Conservation (phyloP, 1,140 invertebrate species). For the Teleogryllus occipitalis region DNA sequence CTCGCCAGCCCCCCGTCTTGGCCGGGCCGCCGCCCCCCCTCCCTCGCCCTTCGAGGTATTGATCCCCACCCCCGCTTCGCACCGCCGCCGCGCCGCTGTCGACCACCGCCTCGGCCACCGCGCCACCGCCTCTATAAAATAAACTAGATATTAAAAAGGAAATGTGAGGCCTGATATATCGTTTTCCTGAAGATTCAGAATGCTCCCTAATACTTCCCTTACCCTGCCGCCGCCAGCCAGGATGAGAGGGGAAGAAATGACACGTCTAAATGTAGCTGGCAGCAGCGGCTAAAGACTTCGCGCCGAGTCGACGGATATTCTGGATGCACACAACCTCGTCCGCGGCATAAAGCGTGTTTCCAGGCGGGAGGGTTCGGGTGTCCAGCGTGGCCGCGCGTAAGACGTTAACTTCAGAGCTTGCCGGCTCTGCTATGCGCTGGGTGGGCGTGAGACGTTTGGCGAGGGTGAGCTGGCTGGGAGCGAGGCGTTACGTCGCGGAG, state of each 20-base stretch:
- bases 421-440: no score
- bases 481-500: no score
- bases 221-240: neutral
- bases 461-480: no score
- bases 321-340: neutral
- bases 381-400: no score
- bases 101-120: no score
- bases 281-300: neutral
- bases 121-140: neutral
- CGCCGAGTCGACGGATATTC: neutral
- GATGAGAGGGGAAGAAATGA: neutral
- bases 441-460: no score
- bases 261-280: neutral
- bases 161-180: neutral
- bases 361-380: no score
- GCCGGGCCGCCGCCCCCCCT: neutral
- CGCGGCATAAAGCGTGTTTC: neutral
- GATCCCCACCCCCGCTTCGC: neutral
- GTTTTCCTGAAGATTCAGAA: constrained; percentile 1
- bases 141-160: constrained; percentile 6
- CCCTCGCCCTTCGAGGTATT: neutral
- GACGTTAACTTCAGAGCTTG: no score
- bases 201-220: neutral
- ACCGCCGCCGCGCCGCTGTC: no score
- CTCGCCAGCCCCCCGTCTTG: no score